A percentile compares a stretch with the other conserved stretches of the same genome.
Conservation (phyloP, 2,888 invertebrate species). For the Eristalis pertinax region DNA sequence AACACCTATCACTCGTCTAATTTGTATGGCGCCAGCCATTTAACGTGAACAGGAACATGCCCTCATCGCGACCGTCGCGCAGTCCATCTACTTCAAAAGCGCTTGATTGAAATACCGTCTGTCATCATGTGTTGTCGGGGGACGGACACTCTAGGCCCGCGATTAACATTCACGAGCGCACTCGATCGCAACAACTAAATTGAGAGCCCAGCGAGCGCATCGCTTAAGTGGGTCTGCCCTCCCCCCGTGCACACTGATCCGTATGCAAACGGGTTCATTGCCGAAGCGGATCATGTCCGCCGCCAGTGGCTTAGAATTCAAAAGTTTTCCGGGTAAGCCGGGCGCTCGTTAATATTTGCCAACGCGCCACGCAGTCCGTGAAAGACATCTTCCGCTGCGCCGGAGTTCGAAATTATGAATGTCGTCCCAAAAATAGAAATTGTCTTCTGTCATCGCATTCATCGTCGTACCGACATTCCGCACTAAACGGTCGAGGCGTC, state of each 20-base stretch:
- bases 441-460: not conserved
- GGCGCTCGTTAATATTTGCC: constrained; percentile 23
- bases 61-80: not conserved
- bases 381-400: constrained; percentile 33
- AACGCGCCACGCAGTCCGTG: constrained; percentile 2
- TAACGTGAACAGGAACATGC: constrained; percentile 15
- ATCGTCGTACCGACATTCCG: constrained; percentile 17
- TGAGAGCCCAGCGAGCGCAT: constrained; percentile 32
- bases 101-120: constrained; percentile 60
- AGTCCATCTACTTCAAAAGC: constrained; percentile 14
- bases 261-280: constrained; percentile 45
- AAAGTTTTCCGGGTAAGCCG: constrained; percentile 58
- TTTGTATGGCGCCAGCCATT: constrained; percentile 53
- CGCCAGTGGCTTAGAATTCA: constrained; percentile 39
- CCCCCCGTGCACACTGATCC: not conserved
- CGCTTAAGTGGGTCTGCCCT: constrained; percentile 18
- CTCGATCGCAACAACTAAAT: constrained; percentile 68
- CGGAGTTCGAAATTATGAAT: constrained; percentile 5
- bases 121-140: constrained; percentile 9
- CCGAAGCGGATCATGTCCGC: constrained; percentile 50
- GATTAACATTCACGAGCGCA: constrained; percentile 46
- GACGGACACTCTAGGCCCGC: not conserved
- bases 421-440: constrained; percentile 21
- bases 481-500: not conserved
- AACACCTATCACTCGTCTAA: constrained; percentile 12